Evolutionary conservation across 2,113 vertebrate genomes (phyloP).

Genomic region (Mormyrus lacerda): DNA sequence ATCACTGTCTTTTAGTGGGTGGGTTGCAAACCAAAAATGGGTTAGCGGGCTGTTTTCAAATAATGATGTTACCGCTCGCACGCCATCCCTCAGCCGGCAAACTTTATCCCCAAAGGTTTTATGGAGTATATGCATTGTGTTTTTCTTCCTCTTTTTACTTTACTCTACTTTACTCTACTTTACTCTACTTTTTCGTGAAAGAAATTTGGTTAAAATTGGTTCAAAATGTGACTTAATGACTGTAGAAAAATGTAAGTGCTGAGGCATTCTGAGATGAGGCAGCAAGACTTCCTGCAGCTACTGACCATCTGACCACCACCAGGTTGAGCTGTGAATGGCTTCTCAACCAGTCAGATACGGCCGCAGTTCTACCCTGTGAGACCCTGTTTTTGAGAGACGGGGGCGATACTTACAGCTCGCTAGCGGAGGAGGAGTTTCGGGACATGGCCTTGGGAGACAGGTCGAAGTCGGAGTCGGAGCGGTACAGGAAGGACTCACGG

Average conservation of each 20-base stretch:
- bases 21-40: background rate
- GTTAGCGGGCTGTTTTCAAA: background rate
- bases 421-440: slow-evolving; percentile 77
- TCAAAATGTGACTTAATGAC: background rate
- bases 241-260: background rate
- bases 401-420: slow-evolving; percentile 74
- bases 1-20: background rate
- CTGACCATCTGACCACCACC: background rate
- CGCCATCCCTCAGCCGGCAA: background rate
- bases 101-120: background rate
- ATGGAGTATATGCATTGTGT: background rate
- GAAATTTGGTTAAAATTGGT: background rate
- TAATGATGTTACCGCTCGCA: background rate
- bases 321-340: background rate
- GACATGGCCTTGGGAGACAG: slow-evolving; percentile 80
- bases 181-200: background rate
- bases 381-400: background rate
- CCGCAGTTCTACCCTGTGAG: background rate
- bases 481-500: slow-evolving; percentile 87
- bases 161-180: too few relatives aligned
- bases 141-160: background rate
- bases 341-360: background rate
- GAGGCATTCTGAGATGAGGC: background rate
- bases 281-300: background rate
- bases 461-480: slow-evolving; percentile 86